phyloP scores from a whole-genome alignment of 2,113 vertebrate species.

The Lagopus leucura region DNA sequence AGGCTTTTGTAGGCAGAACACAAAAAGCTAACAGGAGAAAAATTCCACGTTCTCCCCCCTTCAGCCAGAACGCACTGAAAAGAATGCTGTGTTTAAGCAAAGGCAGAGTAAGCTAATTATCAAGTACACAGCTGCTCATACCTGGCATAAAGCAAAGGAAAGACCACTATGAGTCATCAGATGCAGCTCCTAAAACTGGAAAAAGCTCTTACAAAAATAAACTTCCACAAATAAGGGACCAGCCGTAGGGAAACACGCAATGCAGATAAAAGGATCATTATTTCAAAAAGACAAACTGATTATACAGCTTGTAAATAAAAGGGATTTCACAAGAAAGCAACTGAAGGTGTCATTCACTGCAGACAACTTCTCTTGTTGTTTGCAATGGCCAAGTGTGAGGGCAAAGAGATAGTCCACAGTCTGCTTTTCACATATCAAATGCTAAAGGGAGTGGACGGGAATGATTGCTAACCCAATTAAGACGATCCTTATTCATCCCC shows the following conservation, averaged over 20 bases:
- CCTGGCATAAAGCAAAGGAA: constrained; percentile 32
- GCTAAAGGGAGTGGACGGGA: background rate
- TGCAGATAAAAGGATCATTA: constrained; percentile 8
- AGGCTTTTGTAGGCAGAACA: constrained; percentile 22
- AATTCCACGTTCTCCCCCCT: background rate
- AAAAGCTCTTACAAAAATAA: constrained; percentile 39
- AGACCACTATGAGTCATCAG: constrained; percentile 32
- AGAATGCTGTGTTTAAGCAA: constrained; percentile 8
- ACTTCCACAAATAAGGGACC: background rate
- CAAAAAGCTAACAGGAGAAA: constrained; percentile 17
- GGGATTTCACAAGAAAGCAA: constrained; percentile 5
- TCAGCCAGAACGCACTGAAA: background rate
- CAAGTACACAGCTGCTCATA: constrained; percentile 46
- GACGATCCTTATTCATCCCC: background rate
- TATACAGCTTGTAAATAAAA: background rate
- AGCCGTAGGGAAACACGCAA: background rate
- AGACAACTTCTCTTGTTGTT: constrained; percentile 7
- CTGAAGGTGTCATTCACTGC: background rate
- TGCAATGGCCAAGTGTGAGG: background rate
- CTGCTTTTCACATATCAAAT: background rate
- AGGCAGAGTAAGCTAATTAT: constrained; percentile 38
- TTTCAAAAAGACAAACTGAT: constrained; percentile 44
- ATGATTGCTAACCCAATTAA: background rate
- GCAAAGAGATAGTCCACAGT: background rate
- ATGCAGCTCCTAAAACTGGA: constrained; percentile 49